Evolutionary conservation across 2,113 vertebrate genomes (phyloP), one percentile per base, ranked within the genome.

Genomic region (Pseudopodoces humilis): DNA sequence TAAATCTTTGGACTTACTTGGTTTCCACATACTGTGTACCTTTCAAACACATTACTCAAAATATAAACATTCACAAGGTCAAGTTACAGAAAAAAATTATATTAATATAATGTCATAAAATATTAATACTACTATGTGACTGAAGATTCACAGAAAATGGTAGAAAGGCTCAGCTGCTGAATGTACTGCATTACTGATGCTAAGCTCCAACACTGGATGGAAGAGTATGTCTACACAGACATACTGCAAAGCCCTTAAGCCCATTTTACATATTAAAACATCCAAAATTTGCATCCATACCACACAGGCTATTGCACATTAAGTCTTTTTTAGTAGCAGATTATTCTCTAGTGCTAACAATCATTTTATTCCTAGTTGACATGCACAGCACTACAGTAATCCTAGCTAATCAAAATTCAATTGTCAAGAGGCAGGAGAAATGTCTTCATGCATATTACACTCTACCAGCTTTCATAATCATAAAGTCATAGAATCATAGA

Each of bases 231-330:
- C 78, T 82, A 9, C 20, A 68, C 27, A 91, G 74, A 60, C 60
- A 44, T 64, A 68, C 15, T 46, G 47, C 13, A 87, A 93, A 95
- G 47, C 35, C 31, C 30, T 87, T 86, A 92, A 95, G 27, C 31
- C 55, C 33, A 79, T 92, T 92, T 91, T 92, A 68, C 52, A 68
- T 94, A 92, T 95, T 82, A 64, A 94, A 96, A 84, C 47, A 56
- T 89, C 25, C 3, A 71, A 86, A 75, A 89, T 94, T 84, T 94
- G 23, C 81, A 95, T 86, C 77, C 19, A 43, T 59, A 74, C 8
- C 83, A 74, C 64, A 81, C 23, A 86, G 27, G 4, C 3, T 77
- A 67, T 46, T 86, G 46, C 68, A 94, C 22, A 55, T 89, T 82
- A 92, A 70, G 18, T 55, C 69, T 70, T 69, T 43, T 44, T 86